Conservation (phyloP, 2,888 invertebrate species). For the Aproaerema taeniolella region DNA sequence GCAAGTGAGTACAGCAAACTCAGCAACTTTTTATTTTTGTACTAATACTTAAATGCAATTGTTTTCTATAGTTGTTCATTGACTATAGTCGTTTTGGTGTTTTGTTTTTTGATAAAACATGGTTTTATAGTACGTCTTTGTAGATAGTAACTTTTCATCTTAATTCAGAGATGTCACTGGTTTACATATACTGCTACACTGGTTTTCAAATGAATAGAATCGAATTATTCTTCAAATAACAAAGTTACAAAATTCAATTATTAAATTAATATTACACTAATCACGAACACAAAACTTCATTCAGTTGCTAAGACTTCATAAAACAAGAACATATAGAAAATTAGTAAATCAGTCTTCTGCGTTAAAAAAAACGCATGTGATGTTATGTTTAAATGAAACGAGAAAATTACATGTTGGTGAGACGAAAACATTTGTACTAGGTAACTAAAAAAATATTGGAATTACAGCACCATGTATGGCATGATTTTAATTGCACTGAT, state of each 20-base stretch:
- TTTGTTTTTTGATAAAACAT: too few species aligned
- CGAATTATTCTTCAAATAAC: too few species aligned
- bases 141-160: too few species aligned
- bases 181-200: too few species aligned
- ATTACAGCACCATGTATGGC: constrained; percentile 58
- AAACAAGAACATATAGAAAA: constrained; percentile 39
- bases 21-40: not conserved
- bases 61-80: constrained; percentile 9
- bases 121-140: too few species aligned
- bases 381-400: constrained; percentile 18
- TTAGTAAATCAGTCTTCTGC: constrained; percentile 61
- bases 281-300: constrained; percentile 19
- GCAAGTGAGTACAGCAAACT: constrained; percentile 23
- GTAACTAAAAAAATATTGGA: too few species aligned
- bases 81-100: too few species aligned
- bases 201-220: too few species aligned
- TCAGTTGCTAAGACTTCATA: constrained; percentile 28
- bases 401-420: constrained; percentile 18
- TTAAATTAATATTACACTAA: constrained; percentile 14
- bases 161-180: too few species aligned
- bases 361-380: constrained; percentile 23
- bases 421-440: constrained; percentile 29
- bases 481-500: constrained; percentile 28
- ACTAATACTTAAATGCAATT: constrained; percentile 12
- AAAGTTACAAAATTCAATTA: not conserved